Evolutionary conservation across 2,888 invertebrate genomes (phyloP).

Genomic region (Leptinotarsa juncta): DNA sequence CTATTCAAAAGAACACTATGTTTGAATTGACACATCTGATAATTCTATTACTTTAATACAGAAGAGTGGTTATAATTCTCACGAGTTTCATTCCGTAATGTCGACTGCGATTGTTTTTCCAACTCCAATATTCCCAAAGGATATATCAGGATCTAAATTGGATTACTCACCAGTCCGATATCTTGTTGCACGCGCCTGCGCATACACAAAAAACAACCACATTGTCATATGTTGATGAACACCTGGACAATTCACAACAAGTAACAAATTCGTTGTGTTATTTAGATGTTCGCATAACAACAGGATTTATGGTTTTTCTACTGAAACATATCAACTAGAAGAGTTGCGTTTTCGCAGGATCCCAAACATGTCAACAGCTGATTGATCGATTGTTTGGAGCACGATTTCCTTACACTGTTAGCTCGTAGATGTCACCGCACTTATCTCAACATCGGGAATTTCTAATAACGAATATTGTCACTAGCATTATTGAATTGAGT

Average conservation of each 20-base stretch:
- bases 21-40: too few relatives aligned
- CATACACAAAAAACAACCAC: constrained; percentile 48
- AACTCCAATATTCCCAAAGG: background rate
- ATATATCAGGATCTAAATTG: constrained; percentile 11
- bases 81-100: background rate
- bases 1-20: too few relatives aligned
- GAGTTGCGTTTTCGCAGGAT: background rate
- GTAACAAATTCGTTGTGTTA: background rate
- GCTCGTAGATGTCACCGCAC: background rate
- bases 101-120: background rate
- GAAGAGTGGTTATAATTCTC: too few relatives aligned
- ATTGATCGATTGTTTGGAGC: background rate
- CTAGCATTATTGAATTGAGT: constrained; percentile 57
- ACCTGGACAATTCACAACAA: background rate
- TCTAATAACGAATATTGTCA: constrained; percentile 33
- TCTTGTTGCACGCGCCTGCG: constrained; percentile 57
- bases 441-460: background rate
- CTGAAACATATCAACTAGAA: background rate
- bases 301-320: background rate
- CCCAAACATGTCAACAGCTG: background rate
- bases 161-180: constrained; percentile 60
- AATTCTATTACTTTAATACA: too few relatives aligned
- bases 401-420: background rate
- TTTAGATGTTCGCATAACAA: background rate
- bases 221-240: constrained; percentile 42